Evolutionary conservation across 2,888 invertebrate genomes (phyloP).

Genomic region (Heteropelma amictum): DNA sequence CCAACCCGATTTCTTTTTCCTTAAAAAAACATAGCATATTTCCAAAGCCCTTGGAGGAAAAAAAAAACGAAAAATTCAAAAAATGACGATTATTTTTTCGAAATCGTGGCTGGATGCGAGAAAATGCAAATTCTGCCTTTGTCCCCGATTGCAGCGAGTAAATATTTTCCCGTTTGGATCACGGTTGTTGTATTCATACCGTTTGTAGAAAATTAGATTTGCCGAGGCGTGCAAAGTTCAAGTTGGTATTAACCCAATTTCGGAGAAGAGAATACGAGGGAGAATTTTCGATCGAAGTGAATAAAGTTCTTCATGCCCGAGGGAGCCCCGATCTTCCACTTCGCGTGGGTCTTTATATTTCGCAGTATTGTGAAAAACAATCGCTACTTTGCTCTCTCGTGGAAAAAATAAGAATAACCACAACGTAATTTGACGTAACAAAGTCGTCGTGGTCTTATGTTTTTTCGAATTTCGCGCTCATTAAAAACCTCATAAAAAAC

Average conservation of each 20-base stretch:
- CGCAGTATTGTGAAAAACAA: neutral
- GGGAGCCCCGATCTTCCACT: neutral
- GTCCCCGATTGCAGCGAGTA: neutral
- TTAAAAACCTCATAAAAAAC: too few species aligned
- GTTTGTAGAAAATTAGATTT: slow-evolving; percentile 39
- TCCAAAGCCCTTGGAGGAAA: too few species aligned
- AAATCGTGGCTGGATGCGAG: too few species aligned
- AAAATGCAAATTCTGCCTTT: too few species aligned
- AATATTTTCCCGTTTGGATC: neutral
- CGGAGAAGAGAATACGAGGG: slow-evolving; percentile 16
- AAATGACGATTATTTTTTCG: too few species aligned
- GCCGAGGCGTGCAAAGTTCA: slow-evolving; percentile 31
- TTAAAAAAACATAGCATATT: too few species aligned
- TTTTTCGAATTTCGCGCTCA: too few species aligned
- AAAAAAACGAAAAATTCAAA: too few species aligned
- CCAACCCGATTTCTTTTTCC: too few species aligned
- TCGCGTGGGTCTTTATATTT: slow-evolving; percentile 3
- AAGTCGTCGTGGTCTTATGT: too few species aligned
- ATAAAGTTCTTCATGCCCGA: slow-evolving; percentile 28
- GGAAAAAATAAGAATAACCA: too few species aligned
- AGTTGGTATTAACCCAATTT: slow-evolving; percentile 57
- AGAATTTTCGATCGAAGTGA: slow-evolving; percentile 42
- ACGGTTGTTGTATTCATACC: neutral
- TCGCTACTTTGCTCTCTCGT: neutral
- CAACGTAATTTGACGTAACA: too few species aligned